Base-by-base conservation (phyloP, 2,797 vertebrate species). In the Sphaeramia orbicularis region DNA sequence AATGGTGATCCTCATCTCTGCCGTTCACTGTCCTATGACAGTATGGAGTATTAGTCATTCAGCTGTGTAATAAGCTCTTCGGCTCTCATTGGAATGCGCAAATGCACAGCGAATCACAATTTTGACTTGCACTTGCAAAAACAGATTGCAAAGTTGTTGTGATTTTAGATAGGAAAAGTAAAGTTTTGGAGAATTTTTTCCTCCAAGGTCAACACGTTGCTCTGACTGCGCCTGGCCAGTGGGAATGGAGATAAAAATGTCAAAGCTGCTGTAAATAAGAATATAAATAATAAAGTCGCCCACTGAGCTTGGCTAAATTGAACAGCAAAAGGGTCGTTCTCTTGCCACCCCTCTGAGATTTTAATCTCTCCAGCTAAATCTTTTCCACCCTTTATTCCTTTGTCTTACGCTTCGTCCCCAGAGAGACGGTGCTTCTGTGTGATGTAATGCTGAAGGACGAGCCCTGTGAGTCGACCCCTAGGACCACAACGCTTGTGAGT, bases 271-370 rank as follows among this genome's bases (percentile, higher is more conserved):
- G 45, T 88, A 87, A 90, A 90, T 88, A 84, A 80, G 55, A 80
- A 85, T 76, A 86, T 88, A 86, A 90, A 91, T 89, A 89, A 89
- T 88, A 83, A 87, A 86, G 74, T 67, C 19, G 41, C 65, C 66
- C 55, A 40, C 52, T 43, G 38, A 78, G 70, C 63, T 65, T n/a
- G 68, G 79, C 66, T 75, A 69, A 83, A 84, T 73, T 72, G 81
- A 87, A 88, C 60, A 71, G 70, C 67, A 71, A 61, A 76, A 58
- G 65, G 74, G 68, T 86, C n/a, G 43, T 78, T 90, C 76, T 71
- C 76, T 66, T 43, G 18, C 64, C 43, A 43, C 43, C 65, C 79
- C 66, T 49, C 62, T 61, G 85, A 87, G 89, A 90, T 91, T 89
- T 77, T 85, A 90, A 91, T 90, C 87, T 90, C 78, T 67, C 44